phyloP scores from a whole-genome alignment of 2,113 vertebrate genomes.

The Enhydra lutris region DNA sequence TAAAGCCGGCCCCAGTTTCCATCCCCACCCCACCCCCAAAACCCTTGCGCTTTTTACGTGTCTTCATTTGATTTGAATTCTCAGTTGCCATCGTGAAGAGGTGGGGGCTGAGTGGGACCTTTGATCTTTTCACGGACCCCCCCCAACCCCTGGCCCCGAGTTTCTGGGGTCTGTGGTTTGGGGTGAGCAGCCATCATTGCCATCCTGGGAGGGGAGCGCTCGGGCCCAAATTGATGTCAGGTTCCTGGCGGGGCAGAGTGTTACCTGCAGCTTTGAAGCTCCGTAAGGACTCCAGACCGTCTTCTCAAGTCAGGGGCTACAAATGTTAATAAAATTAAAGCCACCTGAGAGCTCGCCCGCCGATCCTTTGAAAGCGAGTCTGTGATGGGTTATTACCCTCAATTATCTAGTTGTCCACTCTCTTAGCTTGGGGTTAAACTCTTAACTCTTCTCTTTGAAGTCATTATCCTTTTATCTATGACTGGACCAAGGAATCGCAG shows the following conservation, averaged over 20 bases:
- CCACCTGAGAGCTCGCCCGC: conserved; percentile 89
- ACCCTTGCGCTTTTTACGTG: fast-evolving
- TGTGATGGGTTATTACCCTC: conserved; percentile 97
- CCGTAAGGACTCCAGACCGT: conserved; percentile 82
- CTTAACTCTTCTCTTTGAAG: conserved; percentile 98
- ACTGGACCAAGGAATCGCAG: conserved; percentile 95
- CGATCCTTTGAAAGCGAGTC: conserved; percentile 87
- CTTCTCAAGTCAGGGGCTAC: conserved; percentile 86
- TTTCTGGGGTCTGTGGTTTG: conserved; percentile 72
- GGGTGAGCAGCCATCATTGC: background rate
- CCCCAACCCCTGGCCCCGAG: conserved; percentile 53
- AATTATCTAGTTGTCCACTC: conserved; percentile 97
- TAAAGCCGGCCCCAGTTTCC: background rate
- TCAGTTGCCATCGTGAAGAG: background rate
- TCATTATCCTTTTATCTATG: conserved; percentile 99
- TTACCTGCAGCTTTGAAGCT: conserved; percentile 87
- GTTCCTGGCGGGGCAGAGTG: conserved; percentile 76
- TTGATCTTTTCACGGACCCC: conserved; percentile 65
- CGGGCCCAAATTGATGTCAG: conserved; percentile 78
- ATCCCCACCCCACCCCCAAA: background rate
- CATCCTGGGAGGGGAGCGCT: conserved; percentile 66
- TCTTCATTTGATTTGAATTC: background rate
- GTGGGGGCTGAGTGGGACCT: background rate
- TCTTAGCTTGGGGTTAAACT: conserved; percentile 97
- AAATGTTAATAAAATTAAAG: conserved; percentile 99